Percentiles rank a stretch among this genome's conserved stretches.
Evolutionary conservation across 2,113 vertebrate species (phyloP).

Genomic region (Chaetodon auriga): DNA sequence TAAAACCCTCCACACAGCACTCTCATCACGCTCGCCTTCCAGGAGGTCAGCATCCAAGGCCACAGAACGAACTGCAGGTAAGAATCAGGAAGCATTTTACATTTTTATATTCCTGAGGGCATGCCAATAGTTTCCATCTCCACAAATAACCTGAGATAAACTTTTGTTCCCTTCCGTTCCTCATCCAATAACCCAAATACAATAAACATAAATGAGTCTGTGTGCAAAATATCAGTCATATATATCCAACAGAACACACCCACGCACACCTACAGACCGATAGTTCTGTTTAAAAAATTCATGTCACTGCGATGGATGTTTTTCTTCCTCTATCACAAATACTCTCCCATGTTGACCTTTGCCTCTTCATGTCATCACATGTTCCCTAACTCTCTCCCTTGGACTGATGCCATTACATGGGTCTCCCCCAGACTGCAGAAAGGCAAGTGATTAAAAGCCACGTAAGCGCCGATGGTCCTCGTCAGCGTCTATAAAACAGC

Average conservation of each 20-base stretch:
- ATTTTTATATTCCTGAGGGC: too few relatives aligned
- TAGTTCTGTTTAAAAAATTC: neutral
- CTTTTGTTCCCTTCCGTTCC: neutral
- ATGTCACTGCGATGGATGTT: neutral
- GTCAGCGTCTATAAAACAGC: constrained; percentile 52
- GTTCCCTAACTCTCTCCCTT: neutral
- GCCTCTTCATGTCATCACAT: neutral
- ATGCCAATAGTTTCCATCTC: too few relatives aligned
- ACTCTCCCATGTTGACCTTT: constrained; percentile 25
- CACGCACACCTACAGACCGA: neutral
- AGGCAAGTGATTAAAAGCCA: constrained; percentile 68
- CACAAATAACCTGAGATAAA: too few relatives aligned
- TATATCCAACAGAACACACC: neutral
- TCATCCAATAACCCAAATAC: neutral
- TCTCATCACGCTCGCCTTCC: too few relatives aligned
- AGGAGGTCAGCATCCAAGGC: too few relatives aligned
- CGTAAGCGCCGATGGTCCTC: constrained; percentile 45
- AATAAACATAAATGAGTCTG: neutral
- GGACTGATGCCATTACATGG: constrained; percentile 34
- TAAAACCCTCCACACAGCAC: too few relatives aligned
- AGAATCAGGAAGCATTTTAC: too few relatives aligned
- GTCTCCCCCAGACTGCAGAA: constrained; percentile 53
- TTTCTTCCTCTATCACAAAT: neutral
- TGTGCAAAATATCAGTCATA: neutral
- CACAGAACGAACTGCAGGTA: too few relatives aligned